These are phyloP conservation scores for Rissa tridactyla DNA, from an alignment of 2,113 vertebrate species.

Conservation along the genomic window DNA sequence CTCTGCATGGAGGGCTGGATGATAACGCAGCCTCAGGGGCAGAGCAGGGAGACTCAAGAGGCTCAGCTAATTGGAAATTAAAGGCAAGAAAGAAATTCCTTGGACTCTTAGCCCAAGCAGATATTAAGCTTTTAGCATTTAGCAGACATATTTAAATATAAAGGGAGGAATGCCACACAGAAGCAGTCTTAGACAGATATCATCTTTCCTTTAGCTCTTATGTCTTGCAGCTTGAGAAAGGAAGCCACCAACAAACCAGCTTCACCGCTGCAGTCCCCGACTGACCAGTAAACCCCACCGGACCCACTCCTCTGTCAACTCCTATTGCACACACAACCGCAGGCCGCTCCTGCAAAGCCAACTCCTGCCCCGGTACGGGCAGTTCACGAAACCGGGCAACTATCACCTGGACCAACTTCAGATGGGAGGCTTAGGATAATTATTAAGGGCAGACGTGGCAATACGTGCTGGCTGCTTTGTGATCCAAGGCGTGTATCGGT, in stretches of 20 bases:
- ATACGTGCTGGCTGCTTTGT: accelerated
- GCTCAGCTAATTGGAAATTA: constrained; percentile 63
- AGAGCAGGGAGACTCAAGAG: constrained; percentile 6
- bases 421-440: background rate
- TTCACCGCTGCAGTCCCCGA: background rate
- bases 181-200: background rate
- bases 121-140: constrained; percentile 11
- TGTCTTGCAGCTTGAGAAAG: background rate
- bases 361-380: background rate
- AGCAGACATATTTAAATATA: background rate
- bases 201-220: background rate
- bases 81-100: constrained; percentile 35
- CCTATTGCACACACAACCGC: background rate
- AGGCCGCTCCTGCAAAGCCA: background rate
- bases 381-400: background rate
- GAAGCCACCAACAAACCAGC: background rate
- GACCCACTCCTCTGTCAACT: background rate
- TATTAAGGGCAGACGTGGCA: background rate
- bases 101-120: background rate
- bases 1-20: background rate
- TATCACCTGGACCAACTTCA: accelerated
- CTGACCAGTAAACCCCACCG: background rate
- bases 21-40: constrained; percentile 34
- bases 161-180: background rate
- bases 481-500: accelerated